Percentiles rank a stretch among this genome's conserved stretches.
Conservation (phyloP, 2,888 invertebrate species). For the Synergus japonicus region DNA sequence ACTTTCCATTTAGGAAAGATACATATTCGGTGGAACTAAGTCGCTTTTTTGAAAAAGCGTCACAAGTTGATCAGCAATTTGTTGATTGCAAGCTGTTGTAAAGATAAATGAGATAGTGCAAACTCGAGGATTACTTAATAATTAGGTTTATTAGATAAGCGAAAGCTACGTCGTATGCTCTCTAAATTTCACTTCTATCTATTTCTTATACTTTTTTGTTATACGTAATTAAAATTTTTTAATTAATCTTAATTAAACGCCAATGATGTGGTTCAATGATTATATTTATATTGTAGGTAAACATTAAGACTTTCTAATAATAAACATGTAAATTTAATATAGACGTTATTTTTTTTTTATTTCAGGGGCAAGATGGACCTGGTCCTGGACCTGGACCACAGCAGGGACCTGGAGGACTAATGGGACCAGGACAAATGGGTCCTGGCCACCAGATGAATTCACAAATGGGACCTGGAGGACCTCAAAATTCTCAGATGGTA, state of each 20-base stretch:
- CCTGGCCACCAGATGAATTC: conserved; percentile 65
- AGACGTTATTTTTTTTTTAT: conserved; percentile 39
- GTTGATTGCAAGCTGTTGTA: conserved; percentile 76
- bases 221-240: not conserved
- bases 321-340: conserved; percentile 2
- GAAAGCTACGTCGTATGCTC: not conserved
- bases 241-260: not conserved
- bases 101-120: not conserved
- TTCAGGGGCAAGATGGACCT: conserved; percentile 67
- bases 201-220: not conserved
- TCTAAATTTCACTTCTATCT: not conserved
- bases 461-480: conserved; percentile 70
- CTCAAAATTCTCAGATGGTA: conserved; percentile 56
- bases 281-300: not conserved
- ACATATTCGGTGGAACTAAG: conserved; percentile 52
- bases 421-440: conserved; percentile 60
- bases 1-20: conserved; percentile 51
- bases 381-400: conserved; percentile 70
- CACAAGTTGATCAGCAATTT: conserved; percentile 78
- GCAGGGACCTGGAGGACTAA: conserved; percentile 68
- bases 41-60: conserved; percentile 79
- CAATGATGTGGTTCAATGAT: not conserved
- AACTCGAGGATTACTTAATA: not conserved
- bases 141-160: not conserved
- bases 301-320: not conserved